These are phyloP conservation scores for Cololabis saira DNA, from an alignment of 2,113 vertebrate genomes.

Conservation along the genomic window DNA sequence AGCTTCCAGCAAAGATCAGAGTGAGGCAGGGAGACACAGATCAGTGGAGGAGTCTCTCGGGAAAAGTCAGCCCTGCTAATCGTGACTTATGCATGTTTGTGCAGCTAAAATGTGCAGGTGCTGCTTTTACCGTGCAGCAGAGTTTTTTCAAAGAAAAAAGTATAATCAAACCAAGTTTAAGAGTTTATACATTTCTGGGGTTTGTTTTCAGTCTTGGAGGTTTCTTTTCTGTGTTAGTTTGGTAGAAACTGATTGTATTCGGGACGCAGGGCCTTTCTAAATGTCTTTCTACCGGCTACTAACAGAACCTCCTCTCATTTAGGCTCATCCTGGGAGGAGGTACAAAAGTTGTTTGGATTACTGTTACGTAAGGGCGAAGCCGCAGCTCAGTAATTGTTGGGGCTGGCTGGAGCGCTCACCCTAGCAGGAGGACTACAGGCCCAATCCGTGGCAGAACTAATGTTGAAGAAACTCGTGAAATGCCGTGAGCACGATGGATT, in stretches of 20 bases:
- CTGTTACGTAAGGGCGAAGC: not conserved
- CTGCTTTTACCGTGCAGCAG: not conserved
- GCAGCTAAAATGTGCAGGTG: slow-evolving; percentile 20
- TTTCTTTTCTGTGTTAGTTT: slow-evolving; percentile 3
- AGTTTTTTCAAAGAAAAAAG: not conserved
- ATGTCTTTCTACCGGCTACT: not conserved
- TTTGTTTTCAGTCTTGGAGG: not conserved
- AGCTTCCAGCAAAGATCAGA: slow-evolving; percentile 65
- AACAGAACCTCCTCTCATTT: slow-evolving; percentile 2
- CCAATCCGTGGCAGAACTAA: not conserved
- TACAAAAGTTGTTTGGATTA: slow-evolving; percentile 3
- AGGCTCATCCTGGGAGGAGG: not conserved
- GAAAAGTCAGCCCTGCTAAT: slow-evolving; percentile 53
- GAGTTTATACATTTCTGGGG: not conserved
- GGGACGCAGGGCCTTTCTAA: no score
- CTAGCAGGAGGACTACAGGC: not conserved
- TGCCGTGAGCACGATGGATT: not conserved
- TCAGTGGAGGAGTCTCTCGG: slow-evolving; percentile 60
- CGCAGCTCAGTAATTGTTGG: not conserved
- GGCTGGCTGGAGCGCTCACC: not conserved
- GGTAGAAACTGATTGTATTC: not conserved
- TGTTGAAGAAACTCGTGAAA: not conserved
- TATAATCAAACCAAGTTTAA: not conserved
- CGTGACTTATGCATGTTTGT: slow-evolving; percentile 45
- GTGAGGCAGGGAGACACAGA: slow-evolving; percentile 49